A percentile compares a stretch with the other conserved stretches of the same genome.
These are phyloP conservation scores for Dicycla oo DNA, from an alignment of 2,888 invertebrate genomes.

Conservation along the genomic window DNA sequence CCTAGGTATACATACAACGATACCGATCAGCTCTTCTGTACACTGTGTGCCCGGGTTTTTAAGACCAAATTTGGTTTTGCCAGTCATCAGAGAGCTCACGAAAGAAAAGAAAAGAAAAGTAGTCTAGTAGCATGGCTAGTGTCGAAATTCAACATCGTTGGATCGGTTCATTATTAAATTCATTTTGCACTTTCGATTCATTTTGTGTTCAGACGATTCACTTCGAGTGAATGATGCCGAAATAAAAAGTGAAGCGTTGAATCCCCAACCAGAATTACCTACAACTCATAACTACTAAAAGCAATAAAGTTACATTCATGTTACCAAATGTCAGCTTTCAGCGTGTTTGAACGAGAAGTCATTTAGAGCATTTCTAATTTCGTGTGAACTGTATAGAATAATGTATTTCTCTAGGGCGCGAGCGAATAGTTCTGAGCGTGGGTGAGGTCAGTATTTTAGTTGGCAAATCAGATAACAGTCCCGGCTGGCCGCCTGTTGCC, in stretches of 20 bases:
- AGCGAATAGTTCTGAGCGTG: conserved; percentile 59
- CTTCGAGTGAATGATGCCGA: neutral
- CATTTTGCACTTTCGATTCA: neutral
- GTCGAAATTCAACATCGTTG: no score
- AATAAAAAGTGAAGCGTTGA: neutral
- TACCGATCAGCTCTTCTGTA: no score
- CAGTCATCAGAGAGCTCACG: no score
- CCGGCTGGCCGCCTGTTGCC: conserved; percentile 69
- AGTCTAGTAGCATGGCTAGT: no score
- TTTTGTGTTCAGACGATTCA: neutral
- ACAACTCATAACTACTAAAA: conserved; percentile 13
- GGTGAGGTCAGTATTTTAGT: conserved; percentile 73
- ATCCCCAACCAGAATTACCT: no score
- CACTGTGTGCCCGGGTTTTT: no score
- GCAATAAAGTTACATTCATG: neutral
- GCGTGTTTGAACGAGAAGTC: conserved; percentile 34
- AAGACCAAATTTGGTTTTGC: no score
- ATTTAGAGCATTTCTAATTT: conserved; percentile 69
- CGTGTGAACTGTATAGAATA: conserved; percentile 70
- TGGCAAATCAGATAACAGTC: conserved; percentile 79
- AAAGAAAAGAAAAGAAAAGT: no score
- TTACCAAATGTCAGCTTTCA: conserved; percentile 13
- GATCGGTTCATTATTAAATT: neutral
- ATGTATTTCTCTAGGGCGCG: conserved; percentile 68
- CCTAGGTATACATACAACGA: no score